These are phyloP conservation scores for Helleia helle DNA, from an alignment of 2,888 invertebrate species.

Conservation along the genomic window DNA sequence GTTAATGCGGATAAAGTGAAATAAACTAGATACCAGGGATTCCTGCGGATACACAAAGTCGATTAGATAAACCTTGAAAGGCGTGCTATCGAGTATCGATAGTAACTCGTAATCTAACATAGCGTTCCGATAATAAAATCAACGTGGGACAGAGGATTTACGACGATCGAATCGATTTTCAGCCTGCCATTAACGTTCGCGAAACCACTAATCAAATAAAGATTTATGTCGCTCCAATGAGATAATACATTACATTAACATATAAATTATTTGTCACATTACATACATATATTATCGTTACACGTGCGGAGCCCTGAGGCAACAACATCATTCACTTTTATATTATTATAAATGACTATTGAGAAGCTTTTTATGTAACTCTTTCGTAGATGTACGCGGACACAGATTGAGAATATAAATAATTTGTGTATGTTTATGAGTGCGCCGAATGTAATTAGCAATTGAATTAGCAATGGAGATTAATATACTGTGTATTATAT, in stretches of 20 bases:
- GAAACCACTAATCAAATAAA: conserved; percentile 13
- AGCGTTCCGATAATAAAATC: conserved; percentile 26
- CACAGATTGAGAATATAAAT: no score
- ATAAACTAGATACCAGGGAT: conserved; percentile 13
- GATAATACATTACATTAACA: not conserved
- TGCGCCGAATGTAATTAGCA: no score
- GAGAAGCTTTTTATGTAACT: no score
- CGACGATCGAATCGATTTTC: conserved; percentile 24
- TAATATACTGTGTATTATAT: no score
- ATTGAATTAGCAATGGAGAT: no score
- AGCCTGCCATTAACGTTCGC: conserved; percentile 16
- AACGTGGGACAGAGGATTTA: conserved; percentile 25
- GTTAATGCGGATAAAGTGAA: conserved; percentile 1
- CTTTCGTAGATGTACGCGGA: no score
- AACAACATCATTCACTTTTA: no score
- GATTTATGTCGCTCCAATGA: not conserved
- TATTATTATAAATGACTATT: no score
- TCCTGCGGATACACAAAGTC: conserved; percentile 21
- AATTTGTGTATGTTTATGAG: no score
- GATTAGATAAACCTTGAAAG: conserved; percentile 22
- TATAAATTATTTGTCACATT: not conserved
- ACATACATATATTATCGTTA: not conserved
- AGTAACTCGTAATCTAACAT: conserved; percentile 17
- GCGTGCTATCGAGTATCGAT: conserved; percentile 23
- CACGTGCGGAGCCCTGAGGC: no score